These are phyloP conservation scores for Idaea straminata DNA, from an alignment of 2,888 invertebrate species.

Conservation along the genomic window DNA sequence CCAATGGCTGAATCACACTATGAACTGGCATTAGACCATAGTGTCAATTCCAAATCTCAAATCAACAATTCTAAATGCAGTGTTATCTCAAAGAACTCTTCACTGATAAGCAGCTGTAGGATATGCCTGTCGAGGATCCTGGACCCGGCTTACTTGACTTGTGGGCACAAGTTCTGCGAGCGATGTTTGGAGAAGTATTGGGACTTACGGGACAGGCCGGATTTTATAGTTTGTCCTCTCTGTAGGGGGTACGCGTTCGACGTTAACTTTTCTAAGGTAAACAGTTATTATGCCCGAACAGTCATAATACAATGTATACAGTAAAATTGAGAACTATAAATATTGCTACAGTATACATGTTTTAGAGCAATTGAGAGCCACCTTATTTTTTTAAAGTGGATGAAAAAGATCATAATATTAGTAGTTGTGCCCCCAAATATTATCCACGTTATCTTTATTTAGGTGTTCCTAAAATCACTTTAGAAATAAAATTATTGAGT, in stretches of 20 bases:
- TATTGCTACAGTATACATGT: too few species aligned
- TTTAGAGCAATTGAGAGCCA: too few species aligned
- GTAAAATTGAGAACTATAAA: too few species aligned
- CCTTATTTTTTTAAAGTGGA: too few species aligned
- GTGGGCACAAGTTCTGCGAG: conserved; percentile 62
- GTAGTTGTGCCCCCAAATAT: too few species aligned
- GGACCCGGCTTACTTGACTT: conserved; percentile 47
- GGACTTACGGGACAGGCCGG: conserved; percentile 44
- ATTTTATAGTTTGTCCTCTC: conserved; percentile 54
- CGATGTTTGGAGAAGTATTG: conserved; percentile 51
- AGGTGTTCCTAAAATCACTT: too few species aligned
- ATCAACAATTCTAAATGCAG: conserved; percentile 27
- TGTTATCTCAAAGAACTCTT: conserved; percentile 30
- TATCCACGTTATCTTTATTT: too few species aligned
- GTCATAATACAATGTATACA: not conserved
- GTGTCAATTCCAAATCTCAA: conserved; percentile 10
- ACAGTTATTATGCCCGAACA: not conserved
- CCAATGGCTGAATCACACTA: conserved; percentile 27
- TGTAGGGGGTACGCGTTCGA: conserved; percentile 48
- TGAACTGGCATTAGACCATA: conserved; percentile 15
- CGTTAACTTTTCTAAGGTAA: conserved; percentile 54
- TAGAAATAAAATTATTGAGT: too few species aligned
- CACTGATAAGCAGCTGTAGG: conserved; percentile 44
- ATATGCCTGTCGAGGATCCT: conserved; percentile 55
- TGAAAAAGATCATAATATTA: too few species aligned